Evolutionary conservation across 2,113 vertebrate species (phyloP).

Genomic region (Natator depressus): DNA sequence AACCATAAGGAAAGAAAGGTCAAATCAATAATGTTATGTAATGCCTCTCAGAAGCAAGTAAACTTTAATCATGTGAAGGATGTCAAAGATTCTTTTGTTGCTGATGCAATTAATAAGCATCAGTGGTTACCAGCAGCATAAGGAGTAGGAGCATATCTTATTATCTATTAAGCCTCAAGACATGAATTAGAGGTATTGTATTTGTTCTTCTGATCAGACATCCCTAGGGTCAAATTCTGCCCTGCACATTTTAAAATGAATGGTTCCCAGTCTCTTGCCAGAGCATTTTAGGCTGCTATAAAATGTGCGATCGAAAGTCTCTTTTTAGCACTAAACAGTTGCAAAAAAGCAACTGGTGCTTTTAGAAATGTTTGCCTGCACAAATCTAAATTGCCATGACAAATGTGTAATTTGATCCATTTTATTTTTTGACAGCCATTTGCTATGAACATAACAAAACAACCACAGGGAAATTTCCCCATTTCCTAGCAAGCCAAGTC

Average conservation of each 20-base stretch:
- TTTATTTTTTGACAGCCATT: background rate
- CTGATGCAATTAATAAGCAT: background rate
- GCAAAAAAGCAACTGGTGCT: rapidly evolving
- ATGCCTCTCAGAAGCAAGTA: background rate
- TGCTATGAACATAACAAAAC: background rate
- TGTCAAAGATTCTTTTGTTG: rapidly evolving
- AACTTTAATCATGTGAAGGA: background rate
- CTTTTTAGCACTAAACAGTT: rapidly evolving
- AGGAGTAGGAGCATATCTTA: background rate
- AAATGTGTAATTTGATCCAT: background rate
- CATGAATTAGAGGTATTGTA: background rate
- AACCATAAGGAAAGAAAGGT: constrained; percentile 38
- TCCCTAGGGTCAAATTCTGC: background rate
- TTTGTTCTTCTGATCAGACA: background rate
- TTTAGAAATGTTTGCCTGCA: background rate
- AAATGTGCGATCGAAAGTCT: rapidly evolving
- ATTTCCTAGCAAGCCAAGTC: background rate
- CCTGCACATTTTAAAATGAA: background rate
- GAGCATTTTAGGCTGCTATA: background rate
- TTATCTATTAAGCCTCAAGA: rapidly evolving
- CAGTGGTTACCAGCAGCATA: background rate
- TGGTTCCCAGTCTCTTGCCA: background rate
- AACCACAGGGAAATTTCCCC: background rate
- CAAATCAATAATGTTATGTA: background rate
- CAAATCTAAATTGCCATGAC: background rate